phyloP scores from a whole-genome alignment of 2,797 vertebrate genomes.

The Uromys caudimaculatus region DNA sequence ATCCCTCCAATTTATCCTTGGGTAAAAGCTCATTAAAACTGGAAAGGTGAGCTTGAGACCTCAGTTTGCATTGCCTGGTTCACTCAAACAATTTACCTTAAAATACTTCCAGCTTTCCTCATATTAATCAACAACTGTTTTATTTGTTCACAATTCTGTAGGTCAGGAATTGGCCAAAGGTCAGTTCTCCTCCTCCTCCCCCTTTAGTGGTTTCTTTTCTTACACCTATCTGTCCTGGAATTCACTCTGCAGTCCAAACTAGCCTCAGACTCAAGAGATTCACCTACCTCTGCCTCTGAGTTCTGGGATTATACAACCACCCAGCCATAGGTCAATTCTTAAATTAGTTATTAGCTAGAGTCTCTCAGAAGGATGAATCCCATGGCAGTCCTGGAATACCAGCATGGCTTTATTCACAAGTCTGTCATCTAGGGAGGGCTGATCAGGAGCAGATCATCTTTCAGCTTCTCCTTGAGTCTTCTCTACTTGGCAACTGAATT shows the following conservation, averaged over 20 bases:
- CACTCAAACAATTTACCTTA: background rate
- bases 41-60: background rate
- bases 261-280: background rate
- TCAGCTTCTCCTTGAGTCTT: background rate
- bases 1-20: background rate
- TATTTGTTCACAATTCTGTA: conserved; percentile 45
- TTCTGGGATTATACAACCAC: background rate
- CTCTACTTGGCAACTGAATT: background rate
- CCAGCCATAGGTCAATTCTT: background rate
- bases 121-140: conserved; percentile 34
- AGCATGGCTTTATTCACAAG: background rate
- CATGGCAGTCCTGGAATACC: background rate
- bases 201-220: background rate
- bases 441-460: background rate
- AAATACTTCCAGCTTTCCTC: conserved; percentile 43
- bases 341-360: background rate
- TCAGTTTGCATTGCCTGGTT: conserved; percentile 29
- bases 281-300: background rate
- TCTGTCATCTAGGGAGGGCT: background rate
- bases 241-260: background rate
- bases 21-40: background rate
- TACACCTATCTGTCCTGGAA: background rate
- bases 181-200: background rate
- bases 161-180: background rate
- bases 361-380: conserved; percentile 13